Conservation (phyloP, 2,888 invertebrate genomes). For the Ganaspis brasiliensis region DNA sequence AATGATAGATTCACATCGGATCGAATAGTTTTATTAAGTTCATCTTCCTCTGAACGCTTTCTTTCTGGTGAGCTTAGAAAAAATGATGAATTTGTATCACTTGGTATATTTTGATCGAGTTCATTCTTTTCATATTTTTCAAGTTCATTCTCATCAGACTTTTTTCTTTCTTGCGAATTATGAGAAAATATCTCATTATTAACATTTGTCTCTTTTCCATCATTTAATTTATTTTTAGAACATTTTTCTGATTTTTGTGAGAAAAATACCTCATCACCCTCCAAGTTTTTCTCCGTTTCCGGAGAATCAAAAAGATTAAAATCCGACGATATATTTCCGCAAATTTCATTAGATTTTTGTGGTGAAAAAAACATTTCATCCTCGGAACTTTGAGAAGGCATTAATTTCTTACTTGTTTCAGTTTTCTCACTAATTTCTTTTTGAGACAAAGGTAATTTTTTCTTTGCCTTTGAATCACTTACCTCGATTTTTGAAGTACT, state of each 20-base stretch:
- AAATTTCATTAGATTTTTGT: neutral
- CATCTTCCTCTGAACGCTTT: neutral
- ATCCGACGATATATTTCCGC: neutral
- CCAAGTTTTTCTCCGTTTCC: neutral
- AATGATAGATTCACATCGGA: neutral
- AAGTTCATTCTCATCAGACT: neutral
- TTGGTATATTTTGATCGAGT: neutral
- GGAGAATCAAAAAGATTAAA: neutral
- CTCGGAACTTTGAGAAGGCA: neutral
- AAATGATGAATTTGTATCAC: neutral
- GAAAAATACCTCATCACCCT: neutral
- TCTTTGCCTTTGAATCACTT: neutral
- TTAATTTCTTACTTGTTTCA: neutral
- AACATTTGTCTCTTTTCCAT: neutral
- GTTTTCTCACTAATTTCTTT: neutral
- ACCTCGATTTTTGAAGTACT: neutral
- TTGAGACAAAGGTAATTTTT: neutral
- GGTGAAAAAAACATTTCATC: neutral
- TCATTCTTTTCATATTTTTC: neutral
- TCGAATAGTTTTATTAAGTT: neutral
- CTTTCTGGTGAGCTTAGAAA: neutral
- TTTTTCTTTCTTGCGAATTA: neutral
- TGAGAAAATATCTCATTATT: neutral
- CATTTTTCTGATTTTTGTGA: neutral
- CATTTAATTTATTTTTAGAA: neutral